Percentiles rank a stretch among this genome's conserved stretches.
Conservation (phyloP, 2,797 vertebrate species). For the Novumbra hubbsi region DNA sequence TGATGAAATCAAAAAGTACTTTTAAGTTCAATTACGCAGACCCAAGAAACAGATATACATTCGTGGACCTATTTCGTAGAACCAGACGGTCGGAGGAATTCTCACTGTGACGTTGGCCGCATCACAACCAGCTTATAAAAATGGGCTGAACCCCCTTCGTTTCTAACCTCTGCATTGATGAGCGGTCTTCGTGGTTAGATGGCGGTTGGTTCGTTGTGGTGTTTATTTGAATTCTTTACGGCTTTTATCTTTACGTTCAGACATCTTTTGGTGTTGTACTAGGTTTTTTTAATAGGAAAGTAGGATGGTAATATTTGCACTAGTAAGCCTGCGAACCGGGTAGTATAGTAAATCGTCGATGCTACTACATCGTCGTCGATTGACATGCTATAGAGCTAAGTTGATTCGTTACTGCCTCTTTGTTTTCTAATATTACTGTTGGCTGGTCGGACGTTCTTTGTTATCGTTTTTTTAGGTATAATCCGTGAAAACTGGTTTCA, state of each 20-base stretch:
- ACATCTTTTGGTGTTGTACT: neutral
- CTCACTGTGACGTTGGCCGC: neutral
- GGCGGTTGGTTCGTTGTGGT: slow-evolving; percentile 13
- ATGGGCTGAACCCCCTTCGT: fast-evolving
- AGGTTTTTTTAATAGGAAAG: neutral
- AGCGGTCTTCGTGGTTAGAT: neutral
- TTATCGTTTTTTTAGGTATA: too few species aligned
- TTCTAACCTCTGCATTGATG: neutral
- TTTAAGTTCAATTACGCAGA: neutral
- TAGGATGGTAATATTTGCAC: too few species aligned
- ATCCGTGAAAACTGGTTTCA: too few species aligned
- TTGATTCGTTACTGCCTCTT: too few species aligned
- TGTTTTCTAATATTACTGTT: too few species aligned
- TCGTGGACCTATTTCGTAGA: slow-evolving; percentile 48
- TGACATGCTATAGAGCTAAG: too few species aligned
- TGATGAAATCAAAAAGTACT: neutral
- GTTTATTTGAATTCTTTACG: neutral
- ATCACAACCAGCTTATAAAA: slow-evolving; percentile 53
- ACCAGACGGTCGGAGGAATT: slow-evolving; percentile 51
- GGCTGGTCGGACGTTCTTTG: too few species aligned
- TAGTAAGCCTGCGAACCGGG: too few species aligned
- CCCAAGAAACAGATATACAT: fast-evolving
- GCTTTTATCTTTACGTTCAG: too few species aligned
- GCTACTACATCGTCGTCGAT: too few species aligned
- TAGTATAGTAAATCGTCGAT: too few species aligned